Evolutionary conservation across 2,888 invertebrate species (phyloP).

Genomic region (Drosophila yooni): DNA sequence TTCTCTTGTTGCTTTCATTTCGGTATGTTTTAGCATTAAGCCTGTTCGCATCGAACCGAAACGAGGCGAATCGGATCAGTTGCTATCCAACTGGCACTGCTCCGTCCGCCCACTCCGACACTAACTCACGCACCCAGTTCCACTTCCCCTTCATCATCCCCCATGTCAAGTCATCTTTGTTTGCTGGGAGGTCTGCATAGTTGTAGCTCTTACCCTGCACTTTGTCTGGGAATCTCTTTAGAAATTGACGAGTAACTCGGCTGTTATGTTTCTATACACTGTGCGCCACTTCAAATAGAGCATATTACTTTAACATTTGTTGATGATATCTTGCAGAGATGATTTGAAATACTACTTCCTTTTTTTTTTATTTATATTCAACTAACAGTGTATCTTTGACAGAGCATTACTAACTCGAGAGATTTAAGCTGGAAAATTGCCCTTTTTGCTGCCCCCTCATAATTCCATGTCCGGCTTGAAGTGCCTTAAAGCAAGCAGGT

Average conservation of each 20-base stretch:
- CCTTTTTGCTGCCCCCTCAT: conserved; percentile 53
- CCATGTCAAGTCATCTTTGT: not conserved
- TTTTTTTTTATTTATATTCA: not conserved
- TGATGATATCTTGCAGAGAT: not conserved
- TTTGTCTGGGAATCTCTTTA: conserved; percentile 8
- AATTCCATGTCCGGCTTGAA: conserved; percentile 59
- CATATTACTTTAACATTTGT: not conserved
- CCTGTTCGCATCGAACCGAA: conserved; percentile 45
- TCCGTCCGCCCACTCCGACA: not conserved
- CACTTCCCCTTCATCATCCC: not conserved
- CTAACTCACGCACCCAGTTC: not conserved
- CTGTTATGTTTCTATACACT: conserved; percentile 5
- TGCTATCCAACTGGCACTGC: not conserved
- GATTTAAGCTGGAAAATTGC: not conserved
- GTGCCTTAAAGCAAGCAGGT: conserved; percentile 53
- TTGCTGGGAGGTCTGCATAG: conserved; percentile 13
- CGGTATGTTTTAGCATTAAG: conserved; percentile 24
- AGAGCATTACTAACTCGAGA: not conserved
- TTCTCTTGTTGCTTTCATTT: conserved; percentile 1
- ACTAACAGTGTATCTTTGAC: not conserved
- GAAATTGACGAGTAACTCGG: conserved; percentile 30
- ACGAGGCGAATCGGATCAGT: conserved; percentile 28
- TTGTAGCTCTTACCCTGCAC: not conserved
- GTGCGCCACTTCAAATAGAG: not conserved
- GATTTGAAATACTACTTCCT: not conserved